phyloP scores from a whole-genome alignment of 2,888 invertebrate genomes.

The Ypsolopha scabrella region DNA sequence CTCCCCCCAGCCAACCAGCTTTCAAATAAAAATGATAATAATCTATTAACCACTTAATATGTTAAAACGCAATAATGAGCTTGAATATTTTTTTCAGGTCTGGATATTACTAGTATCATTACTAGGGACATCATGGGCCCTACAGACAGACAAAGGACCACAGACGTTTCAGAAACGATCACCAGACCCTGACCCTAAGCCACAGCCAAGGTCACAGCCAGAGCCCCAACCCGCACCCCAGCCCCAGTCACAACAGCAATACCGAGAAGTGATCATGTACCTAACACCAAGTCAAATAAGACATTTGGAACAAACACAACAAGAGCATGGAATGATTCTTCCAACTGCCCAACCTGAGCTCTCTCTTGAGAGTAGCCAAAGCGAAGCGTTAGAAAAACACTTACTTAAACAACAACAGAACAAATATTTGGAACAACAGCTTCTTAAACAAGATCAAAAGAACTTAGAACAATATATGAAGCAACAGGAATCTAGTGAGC shows the following conservation, averaged over 20 bases:
- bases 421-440: neutral
- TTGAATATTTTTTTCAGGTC: conserved; percentile 35
- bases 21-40: too few relatives aligned
- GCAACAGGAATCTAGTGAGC: too few relatives aligned
- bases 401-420: neutral
- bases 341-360: neutral
- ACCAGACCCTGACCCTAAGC: neutral
- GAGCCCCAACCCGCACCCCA: neutral
- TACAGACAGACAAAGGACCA: conserved; percentile 25
- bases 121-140: conserved; percentile 20
- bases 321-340: neutral
- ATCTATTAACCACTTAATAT: too few relatives aligned
- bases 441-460: conserved; percentile 3
- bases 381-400: conserved; percentile 3
- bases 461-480: too few relatives aligned
- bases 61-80: too few relatives aligned
- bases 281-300: conserved; percentile 45
- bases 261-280: conserved; percentile 43
- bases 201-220: neutral
- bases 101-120: conserved; percentile 22
- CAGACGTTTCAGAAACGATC: conserved; percentile 23
- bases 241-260: conserved; percentile 16
- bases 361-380: conserved; percentile 1
- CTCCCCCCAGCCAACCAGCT: too few relatives aligned
- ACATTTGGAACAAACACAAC: conserved; percentile 27